phyloP scores from a whole-genome alignment of 2,797 vertebrate species.

The Gila robusta region DNA sequence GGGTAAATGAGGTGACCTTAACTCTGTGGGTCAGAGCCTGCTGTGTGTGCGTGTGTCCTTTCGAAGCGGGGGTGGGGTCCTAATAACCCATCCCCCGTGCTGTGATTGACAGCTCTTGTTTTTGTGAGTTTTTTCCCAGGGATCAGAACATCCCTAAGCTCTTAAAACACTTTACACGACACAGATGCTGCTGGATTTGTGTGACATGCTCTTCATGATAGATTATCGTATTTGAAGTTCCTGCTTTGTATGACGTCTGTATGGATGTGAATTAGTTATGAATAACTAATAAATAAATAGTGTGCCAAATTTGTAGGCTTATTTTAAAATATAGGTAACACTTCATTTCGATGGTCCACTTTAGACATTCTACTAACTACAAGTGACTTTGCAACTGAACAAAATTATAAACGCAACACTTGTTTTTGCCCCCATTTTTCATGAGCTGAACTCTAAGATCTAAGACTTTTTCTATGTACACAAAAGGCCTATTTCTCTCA shows the following conservation, averaged over 20 bases:
- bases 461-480: no score
- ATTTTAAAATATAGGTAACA: not conserved
- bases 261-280: not conserved
- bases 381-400: not conserved
- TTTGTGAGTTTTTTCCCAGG: conserved; percentile 79
- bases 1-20: conserved; percentile 85
- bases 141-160: conserved; percentile 59
- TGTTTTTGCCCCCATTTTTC: no score
- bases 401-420: no score
- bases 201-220: conserved; percentile 8
- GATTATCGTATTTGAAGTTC: not conserved
- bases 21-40: conserved; percentile 78
- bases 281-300: not conserved
- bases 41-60: conserved; percentile 57
- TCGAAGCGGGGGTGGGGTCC: conserved; percentile 27
- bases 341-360: not conserved
- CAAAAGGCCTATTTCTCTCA: no score
- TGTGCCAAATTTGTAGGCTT: not conserved
- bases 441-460: no score
- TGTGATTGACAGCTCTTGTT: conserved; percentile 78
- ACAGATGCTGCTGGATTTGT: conserved; percentile 58
- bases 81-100: conserved; percentile 69
- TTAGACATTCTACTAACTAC: not conserved
- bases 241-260: not conserved
- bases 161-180: conserved; percentile 45